Conservation (phyloP, 2,113 vertebrate genomes). For the Saimiri boliviensis region DNA sequence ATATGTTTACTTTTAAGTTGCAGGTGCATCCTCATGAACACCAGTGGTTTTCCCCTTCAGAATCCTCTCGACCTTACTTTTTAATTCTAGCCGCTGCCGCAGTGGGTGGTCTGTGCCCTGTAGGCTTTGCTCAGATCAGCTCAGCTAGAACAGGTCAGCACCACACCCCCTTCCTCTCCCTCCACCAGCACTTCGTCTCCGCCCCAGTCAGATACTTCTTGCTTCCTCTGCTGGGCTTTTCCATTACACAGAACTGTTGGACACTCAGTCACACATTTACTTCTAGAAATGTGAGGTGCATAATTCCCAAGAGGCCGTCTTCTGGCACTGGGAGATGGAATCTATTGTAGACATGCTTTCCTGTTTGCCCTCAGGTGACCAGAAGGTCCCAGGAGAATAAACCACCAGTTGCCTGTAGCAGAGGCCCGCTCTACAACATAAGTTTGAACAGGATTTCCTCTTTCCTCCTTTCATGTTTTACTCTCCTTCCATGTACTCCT, state of each 20-base stretch:
- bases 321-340: not conserved
- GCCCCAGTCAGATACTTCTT: not conserved
- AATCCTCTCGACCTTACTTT: not conserved
- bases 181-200: not conserved
- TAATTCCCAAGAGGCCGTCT: not conserved
- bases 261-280: not conserved
- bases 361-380: not conserved
- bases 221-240: not conserved
- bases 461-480: not conserved
- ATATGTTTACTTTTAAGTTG: conserved; percentile 10
- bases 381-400: not conserved
- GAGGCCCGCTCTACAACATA: not conserved
- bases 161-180: too few relatives aligned
- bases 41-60: not conserved
- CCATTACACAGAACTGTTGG: not conserved
- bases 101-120: not conserved
- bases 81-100: not conserved
- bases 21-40: not conserved
- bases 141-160: not conserved
- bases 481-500: not conserved
- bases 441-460: not conserved
- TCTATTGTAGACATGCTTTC: not conserved
- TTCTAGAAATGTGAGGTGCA: not conserved
- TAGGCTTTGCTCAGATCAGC: not conserved
- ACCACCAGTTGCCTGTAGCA: not conserved